Conservation (phyloP, 2,888 invertebrate genomes). For the Agriotes lineatus region DNA sequence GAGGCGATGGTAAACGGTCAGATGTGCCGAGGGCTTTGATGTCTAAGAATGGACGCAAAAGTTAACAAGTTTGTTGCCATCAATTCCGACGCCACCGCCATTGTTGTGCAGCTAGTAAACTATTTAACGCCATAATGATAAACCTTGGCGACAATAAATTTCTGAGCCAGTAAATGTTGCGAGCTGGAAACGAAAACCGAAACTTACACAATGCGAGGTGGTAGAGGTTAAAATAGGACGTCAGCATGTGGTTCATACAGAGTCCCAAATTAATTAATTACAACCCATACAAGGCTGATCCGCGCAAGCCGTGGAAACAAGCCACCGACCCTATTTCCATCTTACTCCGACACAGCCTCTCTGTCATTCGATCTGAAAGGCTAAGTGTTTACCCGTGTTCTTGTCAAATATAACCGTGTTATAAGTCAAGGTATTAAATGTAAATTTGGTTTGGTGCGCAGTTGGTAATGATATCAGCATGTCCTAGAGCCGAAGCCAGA, state of each 20-base stretch:
- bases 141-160: constrained; percentile 9
- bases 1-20: too few relatives aligned
- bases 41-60: too few relatives aligned
- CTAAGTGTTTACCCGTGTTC: constrained; percentile 39
- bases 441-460: constrained; percentile 38
- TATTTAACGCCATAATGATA: constrained; percentile 7
- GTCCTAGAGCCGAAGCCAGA: constrained; percentile 16
- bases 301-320: constrained; percentile 36
- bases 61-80: neutral
- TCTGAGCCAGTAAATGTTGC: neutral
- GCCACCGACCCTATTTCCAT: constrained; percentile 30
- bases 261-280: constrained; percentile 51
- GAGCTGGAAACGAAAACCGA: constrained; percentile 29
- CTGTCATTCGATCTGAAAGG: constrained; percentile 33
- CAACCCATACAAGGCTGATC: constrained; percentile 48
- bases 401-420: constrained; percentile 40
- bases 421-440: constrained; percentile 41
- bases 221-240: constrained; percentile 37
- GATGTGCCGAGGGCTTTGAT: too few relatives aligned
- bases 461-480: constrained; percentile 36
- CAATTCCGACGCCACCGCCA: neutral
- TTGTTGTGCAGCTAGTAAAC: neutral
- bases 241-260: constrained; percentile 45
- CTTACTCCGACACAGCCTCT: constrained; percentile 28
- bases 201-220: constrained; percentile 36